phyloP scores from a whole-genome alignment of 2,113 vertebrate species.

The Petromus typicus region DNA sequence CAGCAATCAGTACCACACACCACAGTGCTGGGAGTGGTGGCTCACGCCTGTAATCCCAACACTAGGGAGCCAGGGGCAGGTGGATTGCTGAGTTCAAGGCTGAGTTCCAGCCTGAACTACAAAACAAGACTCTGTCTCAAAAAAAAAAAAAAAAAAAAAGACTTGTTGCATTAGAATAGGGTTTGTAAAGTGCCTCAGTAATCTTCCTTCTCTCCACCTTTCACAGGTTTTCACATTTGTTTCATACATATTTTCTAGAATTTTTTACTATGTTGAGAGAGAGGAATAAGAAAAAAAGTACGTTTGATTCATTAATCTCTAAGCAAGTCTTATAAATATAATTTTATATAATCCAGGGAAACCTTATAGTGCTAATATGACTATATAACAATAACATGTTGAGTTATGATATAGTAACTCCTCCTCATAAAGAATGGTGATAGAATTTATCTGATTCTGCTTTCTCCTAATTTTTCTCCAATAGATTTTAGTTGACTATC shows the following conservation, averaged over 20 bases:
- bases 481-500: neutral
- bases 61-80: too few relatives aligned
- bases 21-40: too few relatives aligned
- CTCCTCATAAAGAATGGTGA: neutral
- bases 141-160: too few relatives aligned
- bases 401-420: neutral
- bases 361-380: neutral
- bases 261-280: neutral
- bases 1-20: too few relatives aligned
- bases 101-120: too few relatives aligned
- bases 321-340: neutral
- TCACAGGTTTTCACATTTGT: neutral
- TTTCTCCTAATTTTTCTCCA: neutral
- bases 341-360: neutral
- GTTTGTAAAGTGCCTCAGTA: neutral
- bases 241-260: neutral
- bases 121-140: too few relatives aligned
- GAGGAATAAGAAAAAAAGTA: neutral
- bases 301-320: neutral
- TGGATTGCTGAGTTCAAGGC: too few relatives aligned
- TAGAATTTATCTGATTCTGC: neutral
- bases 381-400: neutral
- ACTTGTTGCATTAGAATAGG: neutral
- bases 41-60: too few relatives aligned
- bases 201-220: neutral